Base-by-base conservation (phyloP, 2,888 invertebrate genomes). In the Plusia festucae region DNA sequence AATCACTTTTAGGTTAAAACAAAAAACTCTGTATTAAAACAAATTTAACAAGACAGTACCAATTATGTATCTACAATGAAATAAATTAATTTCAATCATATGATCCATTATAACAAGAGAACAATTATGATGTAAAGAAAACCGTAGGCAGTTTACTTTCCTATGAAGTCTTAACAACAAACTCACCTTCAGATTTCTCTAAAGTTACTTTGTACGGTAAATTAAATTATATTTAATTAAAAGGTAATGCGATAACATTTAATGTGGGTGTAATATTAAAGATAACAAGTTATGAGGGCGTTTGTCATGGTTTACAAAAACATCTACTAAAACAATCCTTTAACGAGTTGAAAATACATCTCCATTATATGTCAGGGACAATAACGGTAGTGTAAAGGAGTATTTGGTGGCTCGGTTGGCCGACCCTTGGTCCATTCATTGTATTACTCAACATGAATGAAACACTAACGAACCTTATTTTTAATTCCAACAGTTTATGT, bases 391-490 rank as follows among this genome's bases (percentile, higher is more conserved):
- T 73, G 56, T 69, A 58, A 56, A 70, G 64, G 54, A 73, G 57
- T 65, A 61, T 74, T 74, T 22, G 56, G 59, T 67, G 60, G 40
- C 67, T 63, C 55, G 73, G 63, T 64, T 68, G 55, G 60, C 70
- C 57, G 62, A 68, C 63, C 74, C 68, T 71, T 63, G 60, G 65
- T 62, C 73, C 73, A 68, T 76, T 78, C 85, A 83, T 80, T 83
- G 80, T 86, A 81, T 82, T 82, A 76, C 68, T 54, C 67, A 71
- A 64, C 61, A 79, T 89, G 88, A 89, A 89, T 89, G 86, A 84
- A 87, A 76, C 82, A 68, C 85, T 88, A 87, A 88, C 85, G 85
- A 89, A 86, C 79, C 82, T 74, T 77, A 65, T 46, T 77, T 78
- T 82, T 79, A 71, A 77, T 75, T 73, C 27, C 51, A 61, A 22